Base-by-base conservation (phyloP, 2,113 vertebrate species). In the Naja naja region DNA sequence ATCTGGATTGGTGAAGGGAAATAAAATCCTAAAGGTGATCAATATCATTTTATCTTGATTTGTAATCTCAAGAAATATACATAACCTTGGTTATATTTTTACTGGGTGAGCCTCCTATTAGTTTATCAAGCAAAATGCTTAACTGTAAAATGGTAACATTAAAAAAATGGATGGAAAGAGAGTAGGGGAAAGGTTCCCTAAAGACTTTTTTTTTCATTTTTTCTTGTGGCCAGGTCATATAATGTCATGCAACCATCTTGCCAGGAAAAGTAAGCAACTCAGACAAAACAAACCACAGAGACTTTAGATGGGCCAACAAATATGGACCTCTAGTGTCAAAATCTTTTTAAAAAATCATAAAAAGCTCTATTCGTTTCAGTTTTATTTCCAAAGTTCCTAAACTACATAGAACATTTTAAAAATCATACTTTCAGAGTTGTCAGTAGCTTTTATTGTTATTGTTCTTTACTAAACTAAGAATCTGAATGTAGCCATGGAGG, bases 231-330 rank as follows among this genome's bases (percentile, higher is more conserved):
- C 45, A 64, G 27, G 55, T 88, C 85, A 52, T n/a, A 86, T 91
- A 92, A 69, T 92, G 56, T 92, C 56, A 92, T 53, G 45, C 85
- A 92, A 88, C n/a, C 54, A 52, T 88, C 64, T 69, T 92, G 45
- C 56, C 56, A 92, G 91, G 56, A 92, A 88, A 92, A 92, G 60
- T 92, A 69, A 92, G 85, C 55, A 88, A 88, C 30, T 53, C 16
- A 88, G 85, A 87, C 85, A 14, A 88, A 60, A 64, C 47, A 43
- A 88, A 92, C 91, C 91, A 88, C 85, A 88, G 34, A 53, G 45
- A 27, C 47, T 88, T 88, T 39, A 49, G n/a, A 92, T 64, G 47
- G 43, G 91, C 85, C 85, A 92, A 69, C 22, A 12, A 58, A 91
- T 30, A 25, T 34, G 43, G 53, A 43, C 43, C 14, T 86, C 25